These are phyloP conservation scores for Dreissena rostriformis DNA, from an alignment of 1,140 invertebrate species.

Conservation along the genomic window DNA sequence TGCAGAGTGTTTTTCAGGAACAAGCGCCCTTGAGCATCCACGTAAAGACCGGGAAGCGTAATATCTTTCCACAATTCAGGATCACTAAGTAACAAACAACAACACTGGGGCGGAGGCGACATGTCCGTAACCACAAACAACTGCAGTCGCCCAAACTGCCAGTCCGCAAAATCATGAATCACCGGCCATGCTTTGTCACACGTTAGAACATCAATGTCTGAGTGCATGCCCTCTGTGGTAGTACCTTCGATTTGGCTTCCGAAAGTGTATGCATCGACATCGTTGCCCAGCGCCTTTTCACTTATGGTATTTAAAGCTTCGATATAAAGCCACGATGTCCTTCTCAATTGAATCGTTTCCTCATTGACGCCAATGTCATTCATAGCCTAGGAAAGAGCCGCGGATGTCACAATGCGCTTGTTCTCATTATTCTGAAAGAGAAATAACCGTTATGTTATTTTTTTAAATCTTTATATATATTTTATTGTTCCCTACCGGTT, in stretches of 20 bases:
- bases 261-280: not conserved
- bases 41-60: not conserved
- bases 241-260: constrained; percentile 2
- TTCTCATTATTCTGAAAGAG: too few relatives aligned
- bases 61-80: not conserved
- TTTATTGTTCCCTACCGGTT: too few relatives aligned
- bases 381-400: not conserved
- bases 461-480: too few relatives aligned
- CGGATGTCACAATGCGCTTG: not conserved
- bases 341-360: not conserved
- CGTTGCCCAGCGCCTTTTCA: not conserved
- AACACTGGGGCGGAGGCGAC: not conserved
- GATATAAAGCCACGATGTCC: not conserved
- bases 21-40: not conserved
- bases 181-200: not conserved
- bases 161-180: not conserved
- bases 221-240: not conserved
- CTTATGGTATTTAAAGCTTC: not conserved
- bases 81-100: not conserved
- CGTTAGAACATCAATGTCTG: not conserved
- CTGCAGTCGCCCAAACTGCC: not conserved
- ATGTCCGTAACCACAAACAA: not conserved
- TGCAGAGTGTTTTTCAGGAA: not conserved
- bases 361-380: not conserved
- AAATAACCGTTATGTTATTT: too few relatives aligned